phyloP scores from a whole-genome alignment of 92 coral and sea anemone genomes.

The Paramuricea clavata region DNA sequence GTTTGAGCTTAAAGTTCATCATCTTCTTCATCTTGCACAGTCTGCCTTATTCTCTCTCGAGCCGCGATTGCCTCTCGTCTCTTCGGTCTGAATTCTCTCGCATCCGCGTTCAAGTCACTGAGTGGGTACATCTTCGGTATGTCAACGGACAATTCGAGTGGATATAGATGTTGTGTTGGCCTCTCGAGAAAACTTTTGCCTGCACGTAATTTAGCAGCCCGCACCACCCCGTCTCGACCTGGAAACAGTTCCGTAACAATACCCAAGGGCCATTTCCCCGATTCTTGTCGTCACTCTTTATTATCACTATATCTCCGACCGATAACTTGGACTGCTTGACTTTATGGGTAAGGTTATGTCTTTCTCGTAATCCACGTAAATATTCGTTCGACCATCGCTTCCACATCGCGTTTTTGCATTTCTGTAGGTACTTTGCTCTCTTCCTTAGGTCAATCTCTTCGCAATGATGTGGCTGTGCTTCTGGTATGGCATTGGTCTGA shows the following conservation, averaged over 20 bases:
- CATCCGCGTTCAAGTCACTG: no score
- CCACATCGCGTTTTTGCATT: background rate
- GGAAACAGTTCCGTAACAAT: constrained; percentile 2
- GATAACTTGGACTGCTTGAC: no score
- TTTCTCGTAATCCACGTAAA: background rate
- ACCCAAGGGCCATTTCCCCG: constrained; percentile 20
- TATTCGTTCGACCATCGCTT: background rate
- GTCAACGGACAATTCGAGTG: constrained; percentile 2
- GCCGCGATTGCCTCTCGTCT: no score
- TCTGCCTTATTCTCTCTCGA: background rate
- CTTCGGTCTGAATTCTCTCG: no score
- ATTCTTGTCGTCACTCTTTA: constrained; percentile 4
- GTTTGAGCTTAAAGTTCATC: no score
- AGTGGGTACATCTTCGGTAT: no score
- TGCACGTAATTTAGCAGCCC: background rate
- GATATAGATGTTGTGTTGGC: background rate
- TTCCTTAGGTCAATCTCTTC: no score
- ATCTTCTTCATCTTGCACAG: no score
- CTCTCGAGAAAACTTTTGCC: background rate
- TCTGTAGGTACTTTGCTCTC: background rate
- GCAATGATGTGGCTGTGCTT: no score
- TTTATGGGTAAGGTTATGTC: background rate
- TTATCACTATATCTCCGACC: background rate
- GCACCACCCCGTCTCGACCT: background rate
- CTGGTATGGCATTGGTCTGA: no score